Conservation (phyloP, 2,888 invertebrate genomes). For the Himalopsyche kuldschensis region DNA sequence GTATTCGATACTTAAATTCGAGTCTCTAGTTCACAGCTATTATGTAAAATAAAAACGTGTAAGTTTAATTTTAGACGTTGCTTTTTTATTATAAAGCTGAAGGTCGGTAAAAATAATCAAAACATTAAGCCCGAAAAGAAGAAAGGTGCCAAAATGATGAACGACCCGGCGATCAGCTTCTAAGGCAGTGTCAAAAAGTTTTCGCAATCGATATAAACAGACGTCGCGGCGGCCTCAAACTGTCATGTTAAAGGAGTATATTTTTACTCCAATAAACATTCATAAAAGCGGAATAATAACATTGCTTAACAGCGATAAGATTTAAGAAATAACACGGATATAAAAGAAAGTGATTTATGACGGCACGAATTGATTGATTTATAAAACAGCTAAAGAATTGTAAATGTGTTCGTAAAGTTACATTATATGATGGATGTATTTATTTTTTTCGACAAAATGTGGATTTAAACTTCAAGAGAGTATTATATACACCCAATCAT, state of each 20-base stretch:
- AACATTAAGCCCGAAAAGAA: not conserved
- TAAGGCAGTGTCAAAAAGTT: not conserved
- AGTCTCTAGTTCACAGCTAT: too few species aligned
- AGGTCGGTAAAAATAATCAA: not conserved
- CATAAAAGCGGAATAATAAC: not conserved
- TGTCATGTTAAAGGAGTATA: not conserved
- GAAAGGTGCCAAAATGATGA: not conserved
- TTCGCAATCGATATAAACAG: not conserved
- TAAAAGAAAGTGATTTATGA: not conserved
- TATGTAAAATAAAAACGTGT: too few species aligned
- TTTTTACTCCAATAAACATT: not conserved
- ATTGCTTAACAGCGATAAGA: not conserved
- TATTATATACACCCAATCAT: too few species aligned
- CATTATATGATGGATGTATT: too few species aligned
- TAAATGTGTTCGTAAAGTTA: not conserved
- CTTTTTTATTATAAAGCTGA: not conserved
- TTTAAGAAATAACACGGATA: not conserved
- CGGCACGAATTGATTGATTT: not conserved
- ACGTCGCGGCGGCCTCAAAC: not conserved
- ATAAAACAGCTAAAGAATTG: not conserved
- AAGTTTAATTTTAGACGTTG: too few species aligned
- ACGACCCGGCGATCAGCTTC: not conserved
- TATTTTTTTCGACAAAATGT: too few species aligned
- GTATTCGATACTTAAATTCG: too few species aligned
- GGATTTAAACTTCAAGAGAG: too few species aligned